Base-by-base conservation (phyloP, 1,140 invertebrate genomes). In the Drosophila ogumai region DNA sequence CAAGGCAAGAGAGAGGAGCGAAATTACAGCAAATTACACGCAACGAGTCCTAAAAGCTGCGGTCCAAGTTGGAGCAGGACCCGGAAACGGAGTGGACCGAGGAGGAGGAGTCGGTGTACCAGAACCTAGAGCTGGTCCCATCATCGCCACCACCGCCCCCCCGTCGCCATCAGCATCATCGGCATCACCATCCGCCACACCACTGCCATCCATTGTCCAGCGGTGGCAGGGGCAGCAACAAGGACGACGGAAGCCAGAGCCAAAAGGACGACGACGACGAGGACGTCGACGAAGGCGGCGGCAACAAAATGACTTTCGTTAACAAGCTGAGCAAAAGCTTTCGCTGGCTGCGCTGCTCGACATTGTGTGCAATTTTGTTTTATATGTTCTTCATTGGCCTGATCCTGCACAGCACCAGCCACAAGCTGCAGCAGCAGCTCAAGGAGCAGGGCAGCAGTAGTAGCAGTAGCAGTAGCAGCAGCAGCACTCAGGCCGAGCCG, bases 321-420 rank as follows among this genome's bases (percentile, higher is more conserved):
- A 92, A 92, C 81, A 91, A 92, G 85, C 82, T 92, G 81, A 91
- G 84, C 81, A 91, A 92, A 82, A 92, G 90, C 78, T 91, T 92
- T 73, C 91, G 91, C 56, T 92, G 91, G 91, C 66, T 92, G 46
- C 91, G 88, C 54, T 92, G 91, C 91, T 92, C 91, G 47, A 92
- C 91, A 77, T 76, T 92, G 78, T 91, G 82, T 73, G 91, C 91
- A 79, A 92, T 92, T 87, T 82, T 92, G 75, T 92, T 92, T 91
- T 92, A 92, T 87, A 91, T 92, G 88, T 92, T 92, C 75, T 92
- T 92, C 87, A 92, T 92, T 82, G 91, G 91, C 49, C 73, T 92
- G 77, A 92, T 92, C 88, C 77, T 92, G 75, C 91, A 92, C 67
- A 87, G 85, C 59, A 92, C 91, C 66, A 92, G 82, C 76, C 79